Evolutionary conservation across 2,888 invertebrate genomes (phyloP), one percentile per base, ranked within the genome.

Genomic region (Adineta ricciae): DNA sequence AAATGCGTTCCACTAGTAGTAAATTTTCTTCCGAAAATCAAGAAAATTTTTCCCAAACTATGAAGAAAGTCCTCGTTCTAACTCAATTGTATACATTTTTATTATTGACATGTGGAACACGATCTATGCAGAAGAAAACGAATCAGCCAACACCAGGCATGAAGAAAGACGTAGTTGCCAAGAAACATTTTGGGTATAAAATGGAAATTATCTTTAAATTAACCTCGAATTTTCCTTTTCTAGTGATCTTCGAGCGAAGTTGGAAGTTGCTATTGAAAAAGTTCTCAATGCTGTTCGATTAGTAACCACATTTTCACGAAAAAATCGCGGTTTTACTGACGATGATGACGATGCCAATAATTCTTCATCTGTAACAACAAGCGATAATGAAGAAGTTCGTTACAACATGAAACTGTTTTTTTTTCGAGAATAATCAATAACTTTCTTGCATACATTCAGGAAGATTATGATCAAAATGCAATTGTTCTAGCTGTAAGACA

Each of bases 401-500:
- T 56, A n/a, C n/a, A n/a, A n/a, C n/a, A n/a, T 52, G 46, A 46
- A 46, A 46, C 5, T n/a, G n/a, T n/a, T n/a, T n/a, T n/a, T n/a
- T n/a, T n/a, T n/a, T n/a, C n/a, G n/a, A n/a, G n/a, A n/a, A n/a
- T n/a, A n/a, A n/a, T 46, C 46, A 46, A 8, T 46, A 8, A 46
- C 11, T 46, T 46, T 46, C 11, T 5, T 11, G 5, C 11, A 46
- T 46, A 8, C 11, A 5, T 46, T 36, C 36, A 78, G 73, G 73
- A 78, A 41, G 41, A 41, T 21, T 78, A 36, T 41, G 73, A 78
- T 24, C 41, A 38, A 36, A 41, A 78, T 38, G 36, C 21, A 41
- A 11, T 99, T 83, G 95, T 96, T 0, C 93, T 94, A 38, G 94
- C 95, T 83, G 96, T 99, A 11, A 93, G 99, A 50, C 96, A 96